Evolutionary conservation across 2,113 vertebrate genomes (phyloP), one percentile per base, ranked within the genome.

Genomic region (Corapipo altera): DNA sequence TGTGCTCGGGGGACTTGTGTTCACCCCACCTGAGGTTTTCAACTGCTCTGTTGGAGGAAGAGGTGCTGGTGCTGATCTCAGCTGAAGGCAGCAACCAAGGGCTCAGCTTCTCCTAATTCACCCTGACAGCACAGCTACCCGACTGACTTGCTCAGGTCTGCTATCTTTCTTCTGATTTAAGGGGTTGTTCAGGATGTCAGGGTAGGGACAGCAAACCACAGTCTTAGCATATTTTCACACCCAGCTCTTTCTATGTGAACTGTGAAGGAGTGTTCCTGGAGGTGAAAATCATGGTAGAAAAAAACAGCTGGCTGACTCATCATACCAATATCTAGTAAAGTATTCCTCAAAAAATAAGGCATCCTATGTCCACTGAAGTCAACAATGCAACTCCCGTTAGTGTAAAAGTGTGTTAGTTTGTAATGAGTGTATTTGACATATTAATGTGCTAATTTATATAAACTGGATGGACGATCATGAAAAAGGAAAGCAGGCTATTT

Each of bases 391-490:
- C n/a, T 94, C 35, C 61, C 33, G 17, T 93, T 93, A 91, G 35
- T 59, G 57, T 92, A 65, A 71, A 46, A 62, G 57, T 28, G 44
- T 85, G 59, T 64, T 74, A 81, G 35, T 65, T 94, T 33, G 30
- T 81, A 88, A 88, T 37, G 77, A 52, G 81, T 86, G 65, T 61
- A 44, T 88, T 76, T 92, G 69, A 70, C 41, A 76, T 58, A 71
- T 96, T 81, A 78, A 57, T 84, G 67, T 84, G 71, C 28, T 96
- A 85, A 94, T 88, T 93, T 86, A 88, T 90, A 65, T 83, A 71
- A 94, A 83, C 67, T 73, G 33, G 22, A 41, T 44, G 71, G 64
- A 30, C 21, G 19, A 76, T 46, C 22, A 58, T 46, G n/a, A 27
- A 37, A 76, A 85, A 75, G 23, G 26, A 73, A 79, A 88, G 44